Percentiles rank a stretch among this genome's conserved stretches.
Evolutionary conservation across 2,797 vertebrate genomes (phyloP).

Genomic region (Danio albolineatus): DNA sequence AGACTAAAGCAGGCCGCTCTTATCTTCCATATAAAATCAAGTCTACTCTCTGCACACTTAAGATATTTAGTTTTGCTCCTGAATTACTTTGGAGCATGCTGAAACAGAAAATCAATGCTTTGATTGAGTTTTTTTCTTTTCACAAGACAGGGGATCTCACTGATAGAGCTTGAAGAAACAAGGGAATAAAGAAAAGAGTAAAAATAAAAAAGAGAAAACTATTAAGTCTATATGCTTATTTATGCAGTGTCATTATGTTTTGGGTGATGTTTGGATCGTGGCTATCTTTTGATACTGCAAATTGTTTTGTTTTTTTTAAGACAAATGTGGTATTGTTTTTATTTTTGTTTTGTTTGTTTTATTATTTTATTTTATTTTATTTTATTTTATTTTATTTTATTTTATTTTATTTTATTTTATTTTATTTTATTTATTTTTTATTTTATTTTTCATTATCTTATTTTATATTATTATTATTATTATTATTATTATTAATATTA

Average conservation of each 20-base stretch:
- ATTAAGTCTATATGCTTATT: slow-evolving; percentile 58
- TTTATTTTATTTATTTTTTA: too few species aligned
- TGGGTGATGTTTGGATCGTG: not conserved
- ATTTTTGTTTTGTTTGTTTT: too few species aligned
- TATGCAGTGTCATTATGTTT: slow-evolving; percentile 46
- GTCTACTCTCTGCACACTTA: slow-evolving; percentile 38
- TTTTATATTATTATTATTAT: too few species aligned
- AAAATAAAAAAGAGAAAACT: slow-evolving; percentile 10
- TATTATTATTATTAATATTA: too few species aligned
- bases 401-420: too few species aligned
- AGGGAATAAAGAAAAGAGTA: slow-evolving; percentile 16
- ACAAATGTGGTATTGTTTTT: too few species aligned
- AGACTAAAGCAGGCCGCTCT: slow-evolving; percentile 20
- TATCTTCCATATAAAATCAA: slow-evolving; percentile 52
- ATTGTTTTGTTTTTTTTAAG: too few species aligned
- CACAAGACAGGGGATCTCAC: slow-evolving; percentile 37
- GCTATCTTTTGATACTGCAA: too few species aligned
- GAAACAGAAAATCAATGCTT: slow-evolving; percentile 62
- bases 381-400: too few species aligned
- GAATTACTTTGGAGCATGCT: slow-evolving; percentile 35
- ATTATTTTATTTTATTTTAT: too few species aligned
- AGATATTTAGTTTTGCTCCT: slow-evolving; percentile 54
- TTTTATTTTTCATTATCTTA: too few species aligned
- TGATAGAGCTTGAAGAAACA: slow-evolving; percentile 25
- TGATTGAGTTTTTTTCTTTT: slow-evolving; percentile 60